These are phyloP conservation scores for Rhinatrema bivittatum DNA, from an alignment of 2,797 vertebrate species.

Conservation along the genomic window DNA sequence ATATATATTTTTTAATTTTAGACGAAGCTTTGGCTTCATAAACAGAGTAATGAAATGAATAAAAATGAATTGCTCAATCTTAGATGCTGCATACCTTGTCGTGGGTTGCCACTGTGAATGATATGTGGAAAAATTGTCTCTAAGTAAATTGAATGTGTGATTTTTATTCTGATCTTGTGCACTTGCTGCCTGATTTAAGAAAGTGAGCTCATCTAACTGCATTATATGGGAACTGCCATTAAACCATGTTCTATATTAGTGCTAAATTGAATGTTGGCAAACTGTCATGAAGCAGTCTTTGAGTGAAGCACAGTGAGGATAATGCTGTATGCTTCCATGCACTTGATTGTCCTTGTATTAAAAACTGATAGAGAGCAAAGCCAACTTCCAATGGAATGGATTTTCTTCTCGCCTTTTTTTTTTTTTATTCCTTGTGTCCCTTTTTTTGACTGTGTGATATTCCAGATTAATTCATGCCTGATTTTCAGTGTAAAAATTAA, in stretches of 20 bases:
- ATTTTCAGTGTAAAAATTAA: too few relatives aligned
- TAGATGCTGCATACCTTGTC: background rate
- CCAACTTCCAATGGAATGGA: background rate
- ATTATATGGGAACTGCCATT: background rate
- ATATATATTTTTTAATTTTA: too few relatives aligned
- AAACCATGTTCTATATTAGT: background rate
- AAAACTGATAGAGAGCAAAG: background rate
- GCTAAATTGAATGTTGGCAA: too few relatives aligned
- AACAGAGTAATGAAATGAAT: background rate
- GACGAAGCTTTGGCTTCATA: too few relatives aligned
- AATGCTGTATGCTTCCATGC: background rate
- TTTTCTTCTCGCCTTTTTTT: background rate
- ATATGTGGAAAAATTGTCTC: background rate
- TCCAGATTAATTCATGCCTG: background rate
- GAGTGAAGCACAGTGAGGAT: too few relatives aligned
- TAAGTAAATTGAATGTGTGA: background rate
- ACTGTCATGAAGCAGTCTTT: too few relatives aligned
- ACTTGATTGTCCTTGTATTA: background rate
- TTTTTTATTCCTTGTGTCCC: background rate
- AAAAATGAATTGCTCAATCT: background rate
- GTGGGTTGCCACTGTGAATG: background rate
- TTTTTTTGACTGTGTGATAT: too few relatives aligned
- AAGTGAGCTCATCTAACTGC: background rate
- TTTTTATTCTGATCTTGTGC: background rate
- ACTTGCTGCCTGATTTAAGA: background rate